Evolutionary conservation across 2,888 invertebrate species (phyloP), one percentile per base, ranked within the genome.

Genomic region (Coelopa pilipes): DNA sequence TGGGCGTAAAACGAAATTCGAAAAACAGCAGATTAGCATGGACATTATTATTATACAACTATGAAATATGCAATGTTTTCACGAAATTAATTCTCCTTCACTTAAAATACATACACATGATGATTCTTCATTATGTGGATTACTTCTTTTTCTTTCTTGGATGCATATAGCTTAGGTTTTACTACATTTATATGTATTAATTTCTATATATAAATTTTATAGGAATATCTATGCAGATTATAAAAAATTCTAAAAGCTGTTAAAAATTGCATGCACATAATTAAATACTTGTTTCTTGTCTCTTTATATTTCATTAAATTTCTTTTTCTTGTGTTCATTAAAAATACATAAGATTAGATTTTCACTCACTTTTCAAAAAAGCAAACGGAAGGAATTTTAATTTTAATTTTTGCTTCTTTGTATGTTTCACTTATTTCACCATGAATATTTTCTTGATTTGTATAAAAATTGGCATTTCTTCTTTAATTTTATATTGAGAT

Each of bases 311-410:
- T 75, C 57, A 50, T 49, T 65, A 62, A 70, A 63, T 71, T 73
- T 49, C 71, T 76, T 62, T 4, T 57, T 46, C 66, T 74, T 57
- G 50, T 65, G 1, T 73, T 72, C 65, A 47, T 72, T 73, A 63
- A 76, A 78, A 75, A 79, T 76, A 74, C 75, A 76, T 78, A 77
- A 78, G 78, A 79, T 78, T 79, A 77, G 78, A 78, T 76, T 80
- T 79, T 78, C 78, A 76, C 76, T 77, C 79, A 76, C 76, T 75
- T 77, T 76, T 78, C 65, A 74, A 76, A 75, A 75, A 79, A 78
- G 80, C 78, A 80, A 55, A 80, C 79, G 80, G 80, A 80, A 80
- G 80, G 80, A 80, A 75, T 80, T 78, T 53, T 55, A 71, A 53
- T 71, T 71, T 63, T 17, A 55, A 65, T 63, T 53, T 63, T 65